phyloP scores from a whole-genome alignment of 2,888 invertebrate genomes.

The Charanyca ferruginea region DNA sequence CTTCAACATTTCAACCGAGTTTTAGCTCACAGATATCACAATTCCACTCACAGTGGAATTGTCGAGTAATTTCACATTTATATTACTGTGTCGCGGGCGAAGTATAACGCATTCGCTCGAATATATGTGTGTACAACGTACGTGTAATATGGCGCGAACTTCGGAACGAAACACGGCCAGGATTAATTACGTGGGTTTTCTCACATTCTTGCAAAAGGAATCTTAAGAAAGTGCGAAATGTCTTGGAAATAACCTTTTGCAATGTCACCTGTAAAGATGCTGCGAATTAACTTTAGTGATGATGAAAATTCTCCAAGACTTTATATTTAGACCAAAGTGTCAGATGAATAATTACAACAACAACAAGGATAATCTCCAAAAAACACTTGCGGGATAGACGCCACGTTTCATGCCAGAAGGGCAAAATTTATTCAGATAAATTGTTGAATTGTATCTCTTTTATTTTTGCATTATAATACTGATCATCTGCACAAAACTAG shows the following conservation, averaged over 20 bases:
- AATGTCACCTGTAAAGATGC: conserved; percentile 39
- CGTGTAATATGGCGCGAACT: conserved; percentile 49
- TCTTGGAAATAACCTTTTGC: conserved; percentile 47
- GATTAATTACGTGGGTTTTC: conserved; percentile 61
- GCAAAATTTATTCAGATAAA: not conserved
- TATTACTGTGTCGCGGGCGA: conserved; percentile 56
- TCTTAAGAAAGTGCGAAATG: conserved; percentile 59
- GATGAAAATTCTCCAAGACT: conserved; percentile 41
- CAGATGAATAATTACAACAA: conserved; percentile 39
- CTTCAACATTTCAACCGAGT: conserved; percentile 75
- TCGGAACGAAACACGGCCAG: conserved; percentile 51
- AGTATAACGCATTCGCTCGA: conserved; percentile 49
- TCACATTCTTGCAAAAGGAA: conserved; percentile 60
- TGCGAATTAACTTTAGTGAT: conserved; percentile 44
- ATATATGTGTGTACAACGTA: conserved; percentile 39
- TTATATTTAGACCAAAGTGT: conserved; percentile 35
- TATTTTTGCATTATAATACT: not conserved
- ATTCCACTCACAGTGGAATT: conserved; percentile 71
- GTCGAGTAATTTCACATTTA: conserved; percentile 69
- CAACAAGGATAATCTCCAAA: conserved; percentile 28
- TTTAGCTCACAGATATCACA: conserved; percentile 76
- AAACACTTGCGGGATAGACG: conserved; percentile 3
- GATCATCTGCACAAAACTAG: not conserved
- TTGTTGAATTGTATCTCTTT: not conserved
- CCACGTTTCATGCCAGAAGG: not conserved